Percentiles rank a stretch among this genome's conserved stretches.
These are phyloP conservation scores for Sylvilagus bachmani DNA, from an alignment of 2,113 vertebrate genomes.

Conservation along the genomic window DNA sequence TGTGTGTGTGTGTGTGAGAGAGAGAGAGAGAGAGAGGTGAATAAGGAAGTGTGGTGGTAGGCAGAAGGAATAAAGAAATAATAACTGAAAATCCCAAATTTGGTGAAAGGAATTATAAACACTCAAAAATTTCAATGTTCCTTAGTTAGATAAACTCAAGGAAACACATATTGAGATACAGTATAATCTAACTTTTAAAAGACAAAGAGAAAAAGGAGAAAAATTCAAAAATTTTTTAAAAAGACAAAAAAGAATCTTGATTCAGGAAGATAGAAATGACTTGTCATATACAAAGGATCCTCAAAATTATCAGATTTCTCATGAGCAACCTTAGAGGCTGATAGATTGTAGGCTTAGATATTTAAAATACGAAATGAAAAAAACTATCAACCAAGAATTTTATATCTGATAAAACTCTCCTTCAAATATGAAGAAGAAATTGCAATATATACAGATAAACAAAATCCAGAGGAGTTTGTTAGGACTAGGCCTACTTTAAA, in stretches of 20 bases:
- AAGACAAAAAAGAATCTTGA: too few relatives aligned
- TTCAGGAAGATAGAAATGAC: not conserved
- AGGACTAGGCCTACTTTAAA: not conserved
- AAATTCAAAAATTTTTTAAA: too few relatives aligned
- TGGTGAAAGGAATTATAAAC: not conserved
- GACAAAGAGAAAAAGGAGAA: not conserved
- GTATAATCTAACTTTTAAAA: not conserved
- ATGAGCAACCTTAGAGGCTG: too few relatives aligned
- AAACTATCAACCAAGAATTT: not conserved
- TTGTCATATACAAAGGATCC: not conserved
- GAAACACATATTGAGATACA: not conserved
- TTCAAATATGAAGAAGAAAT: not conserved
- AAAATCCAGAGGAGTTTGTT: not conserved
- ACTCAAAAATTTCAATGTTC: not conserved
- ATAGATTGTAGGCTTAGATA: not conserved
- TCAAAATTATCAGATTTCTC: not conserved
- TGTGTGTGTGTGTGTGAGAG: not conserved
- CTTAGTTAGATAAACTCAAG: not conserved
- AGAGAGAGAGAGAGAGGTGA: not conserved
- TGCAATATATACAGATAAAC: not conserved
- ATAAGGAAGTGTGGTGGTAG: too few relatives aligned
- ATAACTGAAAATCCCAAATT: not conserved
- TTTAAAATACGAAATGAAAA: not conserved
- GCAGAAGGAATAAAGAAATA: not conserved
- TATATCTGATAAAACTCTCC: not conserved